Evolutionary conservation across 30 jellyfish, hydroid and myxozoan species (phyloP).

Genomic region (Sanderia malayensis): DNA sequence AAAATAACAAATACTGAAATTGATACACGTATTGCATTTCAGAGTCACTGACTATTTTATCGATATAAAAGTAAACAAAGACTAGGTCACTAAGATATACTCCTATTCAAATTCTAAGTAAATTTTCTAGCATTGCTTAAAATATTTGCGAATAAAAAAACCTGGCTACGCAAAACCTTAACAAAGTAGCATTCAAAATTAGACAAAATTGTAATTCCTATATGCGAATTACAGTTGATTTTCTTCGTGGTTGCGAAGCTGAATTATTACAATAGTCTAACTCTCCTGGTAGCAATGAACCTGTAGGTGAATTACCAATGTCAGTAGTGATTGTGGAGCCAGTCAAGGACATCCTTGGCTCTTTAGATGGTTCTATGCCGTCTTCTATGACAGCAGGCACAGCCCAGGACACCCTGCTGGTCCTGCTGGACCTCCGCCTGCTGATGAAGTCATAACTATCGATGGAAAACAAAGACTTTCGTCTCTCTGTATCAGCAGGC

Average conservation of each 20-base stretch:
- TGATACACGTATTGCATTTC: too few species aligned
- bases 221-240: neutral
- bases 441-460: conserved; percentile 53
- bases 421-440: conserved; percentile 59
- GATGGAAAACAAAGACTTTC: conserved; percentile 46
- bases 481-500: conserved; percentile 38
- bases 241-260: neutral
- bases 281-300: conserved; percentile 49
- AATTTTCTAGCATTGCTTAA: too few species aligned
- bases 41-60: too few species aligned
- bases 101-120: too few species aligned
- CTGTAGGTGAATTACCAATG: conserved; percentile 18
- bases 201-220: neutral
- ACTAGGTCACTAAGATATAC: too few species aligned
- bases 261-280: conserved; percentile 23
- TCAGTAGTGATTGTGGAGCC: conserved; percentile 55
- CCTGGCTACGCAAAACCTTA: too few species aligned
- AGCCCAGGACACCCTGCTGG: conserved; percentile 60
- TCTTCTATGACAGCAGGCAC: conserved; percentile 59
- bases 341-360: conserved; percentile 54
- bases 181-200: too few species aligned
- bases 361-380: conserved; percentile 40
- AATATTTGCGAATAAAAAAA: too few species aligned
- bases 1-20: too few species aligned
- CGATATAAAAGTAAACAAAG: too few species aligned